Evolutionary conservation across 1,140 invertebrate species (phyloP).

Genomic region (Phenacoccus solenopsis): DNA sequence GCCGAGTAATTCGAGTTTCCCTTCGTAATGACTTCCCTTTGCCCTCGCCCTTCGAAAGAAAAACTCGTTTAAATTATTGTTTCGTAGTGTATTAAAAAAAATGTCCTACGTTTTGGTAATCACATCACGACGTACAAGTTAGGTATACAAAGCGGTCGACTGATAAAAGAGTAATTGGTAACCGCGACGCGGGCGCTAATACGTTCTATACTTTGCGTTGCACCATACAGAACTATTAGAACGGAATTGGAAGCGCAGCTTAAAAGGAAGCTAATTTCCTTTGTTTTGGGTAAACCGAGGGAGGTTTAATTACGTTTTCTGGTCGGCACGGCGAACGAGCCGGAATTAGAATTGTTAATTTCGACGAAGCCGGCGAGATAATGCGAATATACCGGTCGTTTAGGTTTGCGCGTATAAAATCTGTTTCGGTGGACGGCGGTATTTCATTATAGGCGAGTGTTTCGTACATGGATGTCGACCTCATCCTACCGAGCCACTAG

Average conservation of each 20-base stretch:
- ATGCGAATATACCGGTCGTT: no score
- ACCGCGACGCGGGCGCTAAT: neutral
- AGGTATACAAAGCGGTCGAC: neutral
- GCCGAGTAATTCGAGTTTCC: no score
- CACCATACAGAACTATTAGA: neutral
- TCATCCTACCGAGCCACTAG: no score
- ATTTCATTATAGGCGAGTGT: no score
- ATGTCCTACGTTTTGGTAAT: neutral
- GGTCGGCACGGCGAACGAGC: neutral
- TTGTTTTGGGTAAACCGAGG: neutral
- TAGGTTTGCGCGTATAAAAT: no score
- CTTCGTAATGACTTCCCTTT: no score
- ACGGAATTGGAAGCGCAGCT: neutral
- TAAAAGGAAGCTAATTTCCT: constrained; percentile 2
- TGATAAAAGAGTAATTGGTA: neutral
- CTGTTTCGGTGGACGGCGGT: no score
- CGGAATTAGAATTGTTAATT: neutral
- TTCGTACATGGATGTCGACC: no score
- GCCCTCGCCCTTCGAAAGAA: no score
- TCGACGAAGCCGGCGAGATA: neutral
- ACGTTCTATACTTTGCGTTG: neutral
- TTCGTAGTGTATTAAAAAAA: no score
- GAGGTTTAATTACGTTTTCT: neutral
- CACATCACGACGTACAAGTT: neutral
- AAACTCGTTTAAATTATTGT: no score